A percentile compares a stretch with the other conserved stretches of the same genome.
Conservation (phyloP, 2,113 vertebrate genomes). For the Montifringilla adamsi region DNA sequence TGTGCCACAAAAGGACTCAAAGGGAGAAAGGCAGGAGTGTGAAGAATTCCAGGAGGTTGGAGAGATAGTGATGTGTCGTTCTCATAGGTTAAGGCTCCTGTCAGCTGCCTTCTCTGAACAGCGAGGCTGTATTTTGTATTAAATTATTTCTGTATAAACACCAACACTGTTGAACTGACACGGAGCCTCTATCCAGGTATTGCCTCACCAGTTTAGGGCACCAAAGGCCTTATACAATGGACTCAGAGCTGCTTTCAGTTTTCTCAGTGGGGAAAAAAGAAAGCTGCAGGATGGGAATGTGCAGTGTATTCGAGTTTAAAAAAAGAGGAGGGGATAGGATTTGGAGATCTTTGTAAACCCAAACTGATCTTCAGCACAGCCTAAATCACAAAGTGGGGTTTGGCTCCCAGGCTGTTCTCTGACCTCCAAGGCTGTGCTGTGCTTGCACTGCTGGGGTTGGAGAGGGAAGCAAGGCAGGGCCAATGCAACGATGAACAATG, state of each 20-base stretch:
- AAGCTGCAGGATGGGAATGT: not conserved
- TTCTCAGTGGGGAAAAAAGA: not conserved
- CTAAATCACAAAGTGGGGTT: not conserved
- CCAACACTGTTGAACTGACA: accelerated
- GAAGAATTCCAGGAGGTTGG: not conserved
- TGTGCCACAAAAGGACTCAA: not conserved
- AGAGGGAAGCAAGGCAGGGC: not conserved
- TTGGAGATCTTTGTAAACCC: not conserved
- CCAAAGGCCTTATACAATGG: not conserved
- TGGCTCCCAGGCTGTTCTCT: not conserved
- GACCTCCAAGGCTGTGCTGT: accelerated
- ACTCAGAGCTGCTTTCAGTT: not conserved
- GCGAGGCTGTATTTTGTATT: not conserved
- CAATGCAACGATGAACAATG: not conserved
- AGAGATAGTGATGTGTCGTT: not conserved
- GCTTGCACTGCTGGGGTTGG: not conserved
- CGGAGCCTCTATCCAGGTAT: not conserved
- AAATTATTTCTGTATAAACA: not conserved
- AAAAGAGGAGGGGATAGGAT: not conserved
- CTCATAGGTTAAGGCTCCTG: not conserved
- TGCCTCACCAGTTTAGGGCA: not conserved
- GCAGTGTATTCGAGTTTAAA: accelerated
- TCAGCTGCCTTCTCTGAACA: not conserved
- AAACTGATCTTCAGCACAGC: not conserved
- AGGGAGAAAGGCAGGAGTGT: not conserved